Conservation (phyloP, 2,797 vertebrate genomes). For the Lindbergichthys nudifrons region DNA sequence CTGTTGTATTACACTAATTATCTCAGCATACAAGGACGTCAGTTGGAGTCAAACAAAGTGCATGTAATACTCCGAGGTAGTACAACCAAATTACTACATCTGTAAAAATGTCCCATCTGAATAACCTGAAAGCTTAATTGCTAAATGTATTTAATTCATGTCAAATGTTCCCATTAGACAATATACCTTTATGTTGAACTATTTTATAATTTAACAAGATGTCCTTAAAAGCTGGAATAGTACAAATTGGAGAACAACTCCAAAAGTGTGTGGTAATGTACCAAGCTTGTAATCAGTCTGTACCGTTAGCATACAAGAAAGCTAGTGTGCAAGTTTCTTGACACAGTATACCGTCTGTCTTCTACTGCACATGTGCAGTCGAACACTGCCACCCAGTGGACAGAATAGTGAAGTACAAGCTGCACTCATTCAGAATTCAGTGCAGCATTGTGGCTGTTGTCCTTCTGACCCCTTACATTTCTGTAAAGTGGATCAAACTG, state of each 20-base stretch:
- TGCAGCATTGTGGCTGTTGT: background rate
- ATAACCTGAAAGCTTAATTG: background rate
- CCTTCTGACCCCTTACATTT: background rate
- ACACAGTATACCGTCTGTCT: background rate
- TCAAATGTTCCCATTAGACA: background rate
- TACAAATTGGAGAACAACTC: background rate
- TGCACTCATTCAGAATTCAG: too few species aligned
- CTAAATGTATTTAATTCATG: background rate
- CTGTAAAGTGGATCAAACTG: background rate
- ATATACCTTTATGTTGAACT: background rate
- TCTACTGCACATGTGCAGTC: conserved; percentile 1
- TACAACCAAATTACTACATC: background rate
- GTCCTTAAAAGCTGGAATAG: background rate
- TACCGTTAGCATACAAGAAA: background rate
- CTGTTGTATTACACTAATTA: conserved; percentile 15
- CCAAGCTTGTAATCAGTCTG: background rate
- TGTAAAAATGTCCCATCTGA: background rate
- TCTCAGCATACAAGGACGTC: background rate
- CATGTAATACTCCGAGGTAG: background rate
- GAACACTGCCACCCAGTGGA: conserved; percentile 63
- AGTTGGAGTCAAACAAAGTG: background rate
- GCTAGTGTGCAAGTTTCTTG: background rate
- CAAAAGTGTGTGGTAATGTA: background rate
- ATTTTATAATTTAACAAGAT: background rate
- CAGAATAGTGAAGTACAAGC: background rate